Evolutionary conservation across 2,113 vertebrate genomes (phyloP).

Genomic region (Boleophthalmus pectinirostris): DNA sequence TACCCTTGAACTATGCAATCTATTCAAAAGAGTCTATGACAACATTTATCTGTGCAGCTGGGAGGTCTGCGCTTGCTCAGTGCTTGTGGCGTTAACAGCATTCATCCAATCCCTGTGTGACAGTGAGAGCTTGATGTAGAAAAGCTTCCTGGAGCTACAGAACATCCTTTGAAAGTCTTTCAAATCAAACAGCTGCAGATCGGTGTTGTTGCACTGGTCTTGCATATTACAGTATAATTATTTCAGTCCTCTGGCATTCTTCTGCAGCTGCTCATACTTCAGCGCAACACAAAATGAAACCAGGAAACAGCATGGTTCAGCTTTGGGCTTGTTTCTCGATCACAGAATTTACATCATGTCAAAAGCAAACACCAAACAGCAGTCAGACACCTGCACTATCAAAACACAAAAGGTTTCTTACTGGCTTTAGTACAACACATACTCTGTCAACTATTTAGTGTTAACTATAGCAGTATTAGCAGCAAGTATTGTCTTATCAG

Average conservation of each 20-base stretch:
- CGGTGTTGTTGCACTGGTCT: slow-evolving; percentile 29
- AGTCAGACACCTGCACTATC: slow-evolving; percentile 38
- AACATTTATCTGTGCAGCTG: not conserved
- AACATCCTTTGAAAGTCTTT: slow-evolving; percentile 49
- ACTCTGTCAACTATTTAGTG: slow-evolving; percentile 8
- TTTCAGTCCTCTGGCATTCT: slow-evolving; percentile 61
- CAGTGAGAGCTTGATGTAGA: slow-evolving; percentile 4
- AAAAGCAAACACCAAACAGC: slow-evolving; percentile 46
- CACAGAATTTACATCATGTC: slow-evolving; percentile 44
- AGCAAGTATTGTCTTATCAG: not conserved
- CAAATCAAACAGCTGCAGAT: slow-evolving; percentile 66
- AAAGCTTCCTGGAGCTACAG: slow-evolving; percentile 16
- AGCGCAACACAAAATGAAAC: slow-evolving; percentile 46
- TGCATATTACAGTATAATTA: slow-evolving; percentile 60
- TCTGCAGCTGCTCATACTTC: slow-evolving; percentile 69
- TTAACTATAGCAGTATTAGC: not conserved
- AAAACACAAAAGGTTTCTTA: slow-evolving; percentile 49
- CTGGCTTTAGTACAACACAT: slow-evolving; percentile 40
- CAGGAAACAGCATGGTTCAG: slow-evolving; percentile 17
- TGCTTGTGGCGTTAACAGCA: not conserved
- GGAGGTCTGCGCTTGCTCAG: not conserved
- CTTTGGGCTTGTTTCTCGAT: slow-evolving; percentile 35
- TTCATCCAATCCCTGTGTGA: slow-evolving; percentile 4
- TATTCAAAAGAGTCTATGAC: not conserved
- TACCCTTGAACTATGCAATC: not conserved